These are phyloP conservation scores for Lasiurus borealis DNA, from an alignment of 2,113 vertebrate genomes.

Conservation along the genomic window DNA sequence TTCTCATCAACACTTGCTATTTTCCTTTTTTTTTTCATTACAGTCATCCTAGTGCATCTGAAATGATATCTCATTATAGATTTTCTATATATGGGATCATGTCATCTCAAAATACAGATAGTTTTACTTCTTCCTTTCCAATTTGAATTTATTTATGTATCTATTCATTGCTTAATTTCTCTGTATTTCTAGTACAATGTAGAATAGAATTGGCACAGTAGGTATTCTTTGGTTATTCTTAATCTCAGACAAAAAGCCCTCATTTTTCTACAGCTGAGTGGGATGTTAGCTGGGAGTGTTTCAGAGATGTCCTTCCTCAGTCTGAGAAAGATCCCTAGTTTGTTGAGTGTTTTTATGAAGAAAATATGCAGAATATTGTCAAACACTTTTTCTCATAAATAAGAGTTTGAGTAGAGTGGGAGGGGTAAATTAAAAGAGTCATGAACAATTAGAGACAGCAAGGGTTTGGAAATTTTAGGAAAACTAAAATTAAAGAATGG, in stretches of 20 bases:
- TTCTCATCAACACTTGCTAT: not conserved
- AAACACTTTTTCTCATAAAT: not conserved
- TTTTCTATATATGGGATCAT: not conserved
- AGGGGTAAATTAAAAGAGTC: not conserved
- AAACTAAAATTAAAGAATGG: not conserved
- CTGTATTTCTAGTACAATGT: not conserved
- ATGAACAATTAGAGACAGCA: not conserved
- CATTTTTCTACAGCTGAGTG: not conserved
- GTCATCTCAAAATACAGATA: not conserved
- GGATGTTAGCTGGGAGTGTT: not conserved
- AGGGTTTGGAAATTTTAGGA: not conserved
- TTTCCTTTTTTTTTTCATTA: not conserved
- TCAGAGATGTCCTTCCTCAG: not conserved
- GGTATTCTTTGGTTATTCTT: not conserved
- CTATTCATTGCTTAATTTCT: not conserved
- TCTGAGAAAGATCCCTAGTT: not conserved
- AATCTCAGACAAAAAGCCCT: not conserved
- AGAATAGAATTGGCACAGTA: not conserved
- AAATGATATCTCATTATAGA: not conserved
- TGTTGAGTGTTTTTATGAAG: not conserved
- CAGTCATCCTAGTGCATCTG: not conserved
- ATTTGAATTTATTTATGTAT: not conserved
- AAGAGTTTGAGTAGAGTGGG: not conserved
- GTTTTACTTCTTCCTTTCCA: not conserved
- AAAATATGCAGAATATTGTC: not conserved